Evolutionary conservation across 1,140 invertebrate species (phyloP).

Genomic region (Mamestra configurata): DNA sequence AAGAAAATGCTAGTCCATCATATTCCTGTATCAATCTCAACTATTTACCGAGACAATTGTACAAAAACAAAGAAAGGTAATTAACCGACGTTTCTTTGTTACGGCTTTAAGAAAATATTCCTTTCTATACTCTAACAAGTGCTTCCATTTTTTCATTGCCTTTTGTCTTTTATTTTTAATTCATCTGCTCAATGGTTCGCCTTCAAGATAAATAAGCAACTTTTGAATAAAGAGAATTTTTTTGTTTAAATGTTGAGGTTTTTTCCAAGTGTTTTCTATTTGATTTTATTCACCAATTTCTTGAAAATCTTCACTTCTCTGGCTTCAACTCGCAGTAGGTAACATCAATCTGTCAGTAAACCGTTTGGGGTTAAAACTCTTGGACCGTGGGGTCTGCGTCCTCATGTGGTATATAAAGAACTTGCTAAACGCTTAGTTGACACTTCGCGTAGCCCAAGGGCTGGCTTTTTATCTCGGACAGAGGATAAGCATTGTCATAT

Average conservation of each 20-base stretch:
- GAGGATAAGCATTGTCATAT: too few species aligned
- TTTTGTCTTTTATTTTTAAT: conserved; percentile 23
- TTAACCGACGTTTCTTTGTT: conserved; percentile 19
- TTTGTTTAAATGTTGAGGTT: not conserved
- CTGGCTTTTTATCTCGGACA: too few species aligned
- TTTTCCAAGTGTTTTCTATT: too few species aligned
- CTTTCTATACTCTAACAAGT: conserved; percentile 28
- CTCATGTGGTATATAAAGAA: too few species aligned
- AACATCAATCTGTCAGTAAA: not conserved
- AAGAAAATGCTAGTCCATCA: not conserved
- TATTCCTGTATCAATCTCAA: conserved; percentile 14
- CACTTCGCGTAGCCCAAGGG: too few species aligned
- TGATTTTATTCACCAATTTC: too few species aligned
- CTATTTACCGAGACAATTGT: conserved; percentile 18
- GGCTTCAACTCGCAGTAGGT: too few species aligned
- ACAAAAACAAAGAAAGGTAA: not conserved
- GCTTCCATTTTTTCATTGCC: conserved; percentile 21
- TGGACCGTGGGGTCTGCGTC: too few species aligned
- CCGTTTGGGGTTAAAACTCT: too few species aligned
- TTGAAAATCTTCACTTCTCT: too few species aligned
- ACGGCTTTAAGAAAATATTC: conserved; percentile 30
- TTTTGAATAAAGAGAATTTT: conserved; percentile 2
- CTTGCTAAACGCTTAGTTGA: too few species aligned
- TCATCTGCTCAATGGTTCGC: conserved; percentile 28
- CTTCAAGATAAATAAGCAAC: conserved; percentile 17